Evolutionary conservation across 2,797 vertebrate genomes (phyloP).

Genomic region (Hippoglossus hippoglossus): DNA sequence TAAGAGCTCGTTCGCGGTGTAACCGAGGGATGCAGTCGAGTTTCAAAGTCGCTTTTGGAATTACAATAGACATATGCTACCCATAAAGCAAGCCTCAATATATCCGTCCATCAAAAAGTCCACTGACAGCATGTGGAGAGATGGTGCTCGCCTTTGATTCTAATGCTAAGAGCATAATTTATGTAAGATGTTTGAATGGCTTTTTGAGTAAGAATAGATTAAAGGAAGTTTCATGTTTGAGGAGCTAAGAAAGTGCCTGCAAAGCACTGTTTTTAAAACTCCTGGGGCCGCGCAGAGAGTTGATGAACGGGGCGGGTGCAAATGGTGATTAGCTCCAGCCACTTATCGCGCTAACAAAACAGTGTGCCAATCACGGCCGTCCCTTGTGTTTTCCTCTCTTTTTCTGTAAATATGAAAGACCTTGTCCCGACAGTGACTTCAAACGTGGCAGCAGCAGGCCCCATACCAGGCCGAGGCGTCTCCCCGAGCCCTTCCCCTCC

Average conservation of each 20-base stretch:
- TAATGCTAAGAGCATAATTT: slow-evolving; percentile 89
- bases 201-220: slow-evolving; percentile 86
- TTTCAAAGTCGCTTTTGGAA: slow-evolving; percentile 68
- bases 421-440: slow-evolving; percentile 80
- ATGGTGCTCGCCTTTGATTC: slow-evolving; percentile 82
- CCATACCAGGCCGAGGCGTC: slow-evolving; percentile 74
- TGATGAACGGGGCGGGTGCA: slow-evolving; percentile 74
- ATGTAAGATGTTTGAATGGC: slow-evolving; percentile 87
- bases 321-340: slow-evolving; percentile 71
- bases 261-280: slow-evolving; percentile 77
- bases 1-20: slow-evolving; percentile 36
- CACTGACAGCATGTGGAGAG: slow-evolving; percentile 72
- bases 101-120: slow-evolving; percentile 83
- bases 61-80: slow-evolving; percentile 70
- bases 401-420: slow-evolving; percentile 84
- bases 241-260: slow-evolving; percentile 76
- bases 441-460: slow-evolving; percentile 76
- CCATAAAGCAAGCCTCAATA: slow-evolving; percentile 63
- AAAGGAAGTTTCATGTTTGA: slow-evolving; percentile 81
- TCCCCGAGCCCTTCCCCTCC: slow-evolving; percentile 69
- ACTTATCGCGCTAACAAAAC: slow-evolving; percentile 78
- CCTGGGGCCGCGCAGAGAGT: slow-evolving; percentile 69
- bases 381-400: slow-evolving; percentile 71
- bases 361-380: slow-evolving; percentile 76
- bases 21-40: slow-evolving; percentile 47